phyloP scores from a whole-genome alignment of 2,888 invertebrate genomes.

The Brachynemurus nebulosus region DNA sequence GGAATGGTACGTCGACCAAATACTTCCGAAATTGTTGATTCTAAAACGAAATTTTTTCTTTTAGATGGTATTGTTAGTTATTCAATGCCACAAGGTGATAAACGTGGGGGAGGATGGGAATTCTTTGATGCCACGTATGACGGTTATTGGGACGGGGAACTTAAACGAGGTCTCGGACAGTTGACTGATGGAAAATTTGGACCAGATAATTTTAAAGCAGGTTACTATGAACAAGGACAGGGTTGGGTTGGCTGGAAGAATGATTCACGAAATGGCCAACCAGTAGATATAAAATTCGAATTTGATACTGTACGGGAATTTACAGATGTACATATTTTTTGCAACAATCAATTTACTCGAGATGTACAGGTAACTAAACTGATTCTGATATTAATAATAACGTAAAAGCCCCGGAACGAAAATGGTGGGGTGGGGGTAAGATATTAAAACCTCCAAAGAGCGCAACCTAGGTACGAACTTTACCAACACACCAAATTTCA shows the following conservation, averaged over 20 bases:
- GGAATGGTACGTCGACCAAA: conserved; percentile 46
- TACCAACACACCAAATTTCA: too few species aligned
- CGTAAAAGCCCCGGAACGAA: background rate
- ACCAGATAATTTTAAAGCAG: conserved; percentile 55
- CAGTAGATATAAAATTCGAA: conserved; percentile 59
- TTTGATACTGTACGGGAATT: conserved; percentile 83
- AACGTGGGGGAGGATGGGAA: conserved; percentile 63
- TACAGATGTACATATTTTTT: conserved; percentile 63
- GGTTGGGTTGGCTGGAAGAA: conserved; percentile 90
- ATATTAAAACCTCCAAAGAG: too few species aligned
- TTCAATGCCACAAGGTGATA: conserved; percentile 78
- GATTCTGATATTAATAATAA: background rate
- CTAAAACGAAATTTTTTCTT: conserved; percentile 11
- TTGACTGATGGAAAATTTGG: conserved; percentile 71
- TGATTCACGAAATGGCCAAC: conserved; percentile 47
- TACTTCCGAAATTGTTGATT: background rate
- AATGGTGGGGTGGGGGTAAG: too few species aligned
- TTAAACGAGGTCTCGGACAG: conserved; percentile 69
- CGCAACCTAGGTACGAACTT: too few species aligned
- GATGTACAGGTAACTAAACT: conserved; percentile 65
- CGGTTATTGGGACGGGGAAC: conserved; percentile 63
- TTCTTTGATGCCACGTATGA: conserved; percentile 78
- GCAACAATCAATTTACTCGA: conserved; percentile 74
- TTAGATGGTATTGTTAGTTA: conserved; percentile 74
- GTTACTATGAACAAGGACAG: conserved; percentile 44